Base-by-base conservation (phyloP, 2,113 vertebrate genomes). In the Elephas maximus region DNA sequence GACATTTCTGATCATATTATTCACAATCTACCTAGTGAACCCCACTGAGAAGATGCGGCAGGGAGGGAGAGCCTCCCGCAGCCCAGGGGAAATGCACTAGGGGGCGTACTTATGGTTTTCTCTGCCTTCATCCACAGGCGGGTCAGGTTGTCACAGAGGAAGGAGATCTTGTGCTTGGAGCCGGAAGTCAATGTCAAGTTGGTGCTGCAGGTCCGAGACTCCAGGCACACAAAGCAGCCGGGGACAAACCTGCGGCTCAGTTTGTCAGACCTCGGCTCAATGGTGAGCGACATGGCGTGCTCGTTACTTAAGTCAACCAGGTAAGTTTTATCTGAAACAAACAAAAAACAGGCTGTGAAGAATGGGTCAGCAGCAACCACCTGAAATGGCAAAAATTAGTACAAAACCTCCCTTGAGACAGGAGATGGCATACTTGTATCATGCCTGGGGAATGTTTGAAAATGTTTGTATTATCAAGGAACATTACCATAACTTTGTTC, bases 141-240 rank as follows among this genome's bases (percentile, higher is more conserved):
- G 0, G 99, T 98, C 51, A 98, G 96, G 28, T 99, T 97, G 63
- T 99, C 99, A 96, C 99, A 99, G 1, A 99, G 98, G 97, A 99
- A 99, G 69, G 99, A 99, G 69, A 99, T 97, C 23, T 18, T 97
- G 96, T 99, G 98, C 37, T 89, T 95, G 1, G 96, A 91, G 3
- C 99, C 99, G 0, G 98, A 96, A 0, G 65, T 86, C 69, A 99
- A 96, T 0, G 97, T 99, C 85, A 99, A 87, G 74, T 97, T 98
- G 2, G 98, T 62, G 88, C 98, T 94, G 0, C 99, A 98, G 76
- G 97, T 97, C 30, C 98, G 98, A 80, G 99, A 95, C 26, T 98
- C 97, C 33, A 99, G 94, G 26, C 99, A 99, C 97, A 99, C 99
- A 48, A 99, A 99, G 95, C 99, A 99, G 3, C 97, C 94, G 0